Conservation (phyloP, 2,888 invertebrate genomes). For the Unio pictorum region DNA sequence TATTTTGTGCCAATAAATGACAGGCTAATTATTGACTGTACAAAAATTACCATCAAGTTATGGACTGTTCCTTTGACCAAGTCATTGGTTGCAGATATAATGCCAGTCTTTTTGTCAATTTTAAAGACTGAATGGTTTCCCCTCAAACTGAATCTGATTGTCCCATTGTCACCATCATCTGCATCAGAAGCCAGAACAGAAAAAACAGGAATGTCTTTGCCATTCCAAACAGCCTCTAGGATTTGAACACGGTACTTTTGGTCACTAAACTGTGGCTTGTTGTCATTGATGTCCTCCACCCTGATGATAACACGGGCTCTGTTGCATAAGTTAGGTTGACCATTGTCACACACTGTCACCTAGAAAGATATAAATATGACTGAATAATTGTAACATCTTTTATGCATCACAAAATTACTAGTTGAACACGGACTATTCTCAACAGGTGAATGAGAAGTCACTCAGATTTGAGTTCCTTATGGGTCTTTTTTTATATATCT, state of each 20-base stretch:
- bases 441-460: too few relatives aligned
- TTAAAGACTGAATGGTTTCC: slow-evolving; percentile 81
- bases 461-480: neutral
- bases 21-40: too few relatives aligned
- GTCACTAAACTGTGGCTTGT: slow-evolving; percentile 59
- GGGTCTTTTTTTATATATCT: neutral
- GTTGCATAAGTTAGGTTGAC: slow-evolving; percentile 81
- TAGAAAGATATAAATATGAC: slow-evolving; percentile 62
- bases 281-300: slow-evolving; percentile 66
- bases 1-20: too few relatives aligned
- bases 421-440: neutral
- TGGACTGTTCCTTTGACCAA: slow-evolving; percentile 80
- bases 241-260: slow-evolving; percentile 47
- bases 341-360: slow-evolving; percentile 89
- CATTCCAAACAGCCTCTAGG: slow-evolving; percentile 36
- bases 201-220: slow-evolving; percentile 47
- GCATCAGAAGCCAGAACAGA: slow-evolving; percentile 63
- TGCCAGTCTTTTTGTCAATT: slow-evolving; percentile 86
- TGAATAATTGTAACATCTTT: neutral
- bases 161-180: slow-evolving; percentile 69
- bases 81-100: slow-evolving; percentile 83
- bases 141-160: slow-evolving; percentile 81
- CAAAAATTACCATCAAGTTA: slow-evolving; percentile 77
- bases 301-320: slow-evolving; percentile 77
- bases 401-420: neutral